A percentile compares a stretch with the other conserved stretches of the same genome.
Conservation (phyloP, 2,113 vertebrate genomes). For the Cichladusa arquata region DNA sequence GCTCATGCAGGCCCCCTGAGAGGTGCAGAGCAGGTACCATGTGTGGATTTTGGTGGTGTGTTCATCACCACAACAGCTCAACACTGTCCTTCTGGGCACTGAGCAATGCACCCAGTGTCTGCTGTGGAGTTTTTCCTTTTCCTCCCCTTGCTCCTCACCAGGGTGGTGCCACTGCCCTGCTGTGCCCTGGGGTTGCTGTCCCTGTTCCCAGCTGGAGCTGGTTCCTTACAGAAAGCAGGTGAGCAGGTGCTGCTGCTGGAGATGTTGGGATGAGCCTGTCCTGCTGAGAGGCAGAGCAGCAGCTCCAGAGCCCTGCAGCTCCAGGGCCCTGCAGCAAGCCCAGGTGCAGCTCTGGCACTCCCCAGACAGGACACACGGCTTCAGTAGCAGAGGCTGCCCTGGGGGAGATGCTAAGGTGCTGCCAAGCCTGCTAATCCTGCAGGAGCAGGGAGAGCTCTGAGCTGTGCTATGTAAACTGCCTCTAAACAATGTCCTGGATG, state of each 20-base stretch:
- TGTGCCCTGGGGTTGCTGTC: neutral
- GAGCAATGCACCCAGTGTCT: neutral
- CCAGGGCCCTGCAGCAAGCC: neutral
- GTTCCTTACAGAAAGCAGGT: neutral
- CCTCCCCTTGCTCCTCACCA: neutral
- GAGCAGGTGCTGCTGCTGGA: neutral
- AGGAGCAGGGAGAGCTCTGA: neutral
- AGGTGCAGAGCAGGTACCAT: neutral
- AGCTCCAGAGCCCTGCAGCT: neutral
- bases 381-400: neutral
- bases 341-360: neutral
- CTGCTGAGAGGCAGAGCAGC: neutral
- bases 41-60: neutral
- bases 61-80: neutral
- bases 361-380: neutral
- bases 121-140: neutral
- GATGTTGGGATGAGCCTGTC: neutral
- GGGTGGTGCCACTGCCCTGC: neutral
- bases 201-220: fast-evolving
- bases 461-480: neutral
- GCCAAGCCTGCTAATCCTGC: neutral
- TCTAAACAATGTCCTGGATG: neutral
- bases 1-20: fast-evolving
- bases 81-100: neutral
- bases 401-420: neutral